Conservation (phyloP, 2,888 invertebrate species). For the Aspidiotus rigidus region DNA sequence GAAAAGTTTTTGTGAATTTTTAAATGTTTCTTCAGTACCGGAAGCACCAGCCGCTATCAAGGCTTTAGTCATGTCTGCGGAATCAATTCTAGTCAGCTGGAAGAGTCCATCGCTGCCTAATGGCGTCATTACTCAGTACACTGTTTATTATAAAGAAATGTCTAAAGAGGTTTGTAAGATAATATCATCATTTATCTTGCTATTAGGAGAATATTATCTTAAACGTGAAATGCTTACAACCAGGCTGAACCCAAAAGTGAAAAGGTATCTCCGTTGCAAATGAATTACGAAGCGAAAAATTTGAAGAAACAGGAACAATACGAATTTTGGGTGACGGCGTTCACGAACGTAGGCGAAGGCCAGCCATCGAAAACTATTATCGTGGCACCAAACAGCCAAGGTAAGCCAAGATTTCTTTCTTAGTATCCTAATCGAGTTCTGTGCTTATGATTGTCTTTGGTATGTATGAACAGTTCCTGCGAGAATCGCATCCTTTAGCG, state of each 20-base stretch:
- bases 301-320: slow-evolving; percentile 72
- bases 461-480: slow-evolving; percentile 62
- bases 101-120: slow-evolving; percentile 85
- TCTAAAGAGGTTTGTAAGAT: slow-evolving; percentile 38
- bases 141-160: slow-evolving; percentile 56
- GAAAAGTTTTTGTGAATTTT: background rate
- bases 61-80: slow-evolving; percentile 82
- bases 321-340: slow-evolving; percentile 91
- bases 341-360: slow-evolving; percentile 88
- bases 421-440: background rate
- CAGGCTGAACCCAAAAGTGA: slow-evolving; percentile 31
- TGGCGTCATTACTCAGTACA: slow-evolving; percentile 86
- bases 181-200: too few species aligned
- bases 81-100: slow-evolving; percentile 89
- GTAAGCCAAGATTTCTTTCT: slow-evolving; percentile 44
- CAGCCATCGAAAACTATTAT: slow-evolving; percentile 78
- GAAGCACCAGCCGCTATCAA: slow-evolving; percentile 89
- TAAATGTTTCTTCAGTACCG: slow-evolving; percentile 55
- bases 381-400: slow-evolving; percentile 71
- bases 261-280: slow-evolving; percentile 65
- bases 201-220: background rate
- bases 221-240: background rate
- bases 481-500: slow-evolving; percentile 89
- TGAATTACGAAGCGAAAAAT: slow-evolving; percentile 78
- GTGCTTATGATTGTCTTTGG: background rate